Conservation (phyloP, 2,888 invertebrate species). For the Buathra laborator region DNA sequence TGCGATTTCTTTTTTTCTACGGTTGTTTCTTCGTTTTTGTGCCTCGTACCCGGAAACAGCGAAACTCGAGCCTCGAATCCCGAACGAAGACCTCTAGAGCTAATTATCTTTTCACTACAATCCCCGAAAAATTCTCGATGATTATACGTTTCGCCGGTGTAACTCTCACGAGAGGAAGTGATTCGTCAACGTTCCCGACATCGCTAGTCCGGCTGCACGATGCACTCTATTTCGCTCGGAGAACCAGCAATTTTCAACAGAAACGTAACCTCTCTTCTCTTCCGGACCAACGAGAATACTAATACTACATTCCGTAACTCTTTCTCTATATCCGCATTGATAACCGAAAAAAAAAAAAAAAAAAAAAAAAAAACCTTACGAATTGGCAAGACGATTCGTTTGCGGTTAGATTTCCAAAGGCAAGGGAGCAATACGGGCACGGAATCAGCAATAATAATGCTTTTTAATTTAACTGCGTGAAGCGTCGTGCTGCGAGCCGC, state of each 20-base stretch:
- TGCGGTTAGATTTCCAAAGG: slow-evolving; percentile 6
- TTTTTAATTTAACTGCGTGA: slow-evolving; percentile 59
- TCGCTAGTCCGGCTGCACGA: slow-evolving; percentile 4
- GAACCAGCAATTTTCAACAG: slow-evolving; percentile 60
- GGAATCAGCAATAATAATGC: slow-evolving; percentile 46
- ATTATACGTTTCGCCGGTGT: slow-evolving; percentile 58
- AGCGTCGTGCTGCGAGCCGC: slow-evolving; percentile 59
- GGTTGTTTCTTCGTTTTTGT: not conserved
- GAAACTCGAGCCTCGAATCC: not conserved
- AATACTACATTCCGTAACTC: slow-evolving; percentile 14
- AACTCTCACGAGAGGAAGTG: slow-evolving; percentile 64
- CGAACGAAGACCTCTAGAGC: slow-evolving; percentile 31
- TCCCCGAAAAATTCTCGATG: slow-evolving; percentile 58
- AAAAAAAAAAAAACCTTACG: slow-evolving; percentile 11
- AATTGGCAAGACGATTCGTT: slow-evolving; percentile 39
- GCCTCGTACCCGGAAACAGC: slow-evolving; percentile 4
- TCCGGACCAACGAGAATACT: slow-evolving; percentile 42
- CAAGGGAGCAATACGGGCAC: not conserved
- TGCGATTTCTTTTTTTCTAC: not conserved
- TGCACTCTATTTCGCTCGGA: slow-evolving; percentile 44
- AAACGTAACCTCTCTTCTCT: slow-evolving; percentile 36
- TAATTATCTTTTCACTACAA: slow-evolving; percentile 57
- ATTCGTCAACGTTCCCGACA: slow-evolving; percentile 65
- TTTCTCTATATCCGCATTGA: slow-evolving; percentile 6
- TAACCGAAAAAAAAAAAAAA: slow-evolving; percentile 12